Conservation (phyloP, 2,113 vertebrate species). For the Psilopsiagon aymara region DNA sequence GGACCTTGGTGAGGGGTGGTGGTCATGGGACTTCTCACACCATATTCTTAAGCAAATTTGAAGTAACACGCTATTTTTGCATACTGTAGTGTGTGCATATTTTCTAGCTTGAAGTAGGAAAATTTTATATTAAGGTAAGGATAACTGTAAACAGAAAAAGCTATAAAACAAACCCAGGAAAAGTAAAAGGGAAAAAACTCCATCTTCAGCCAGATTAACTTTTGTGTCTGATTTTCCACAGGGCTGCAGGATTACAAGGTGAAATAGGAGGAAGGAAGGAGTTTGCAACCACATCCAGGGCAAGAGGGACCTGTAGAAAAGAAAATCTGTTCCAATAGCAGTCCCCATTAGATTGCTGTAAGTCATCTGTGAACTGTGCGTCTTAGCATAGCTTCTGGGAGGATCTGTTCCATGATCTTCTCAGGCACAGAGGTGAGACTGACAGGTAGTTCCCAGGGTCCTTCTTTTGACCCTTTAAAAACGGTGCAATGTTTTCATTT, state of each 20-base stretch:
- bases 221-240: background rate
- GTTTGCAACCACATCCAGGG: background rate
- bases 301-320: background rate
- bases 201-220: background rate
- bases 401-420: background rate
- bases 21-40: background rate
- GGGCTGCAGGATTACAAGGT: background rate
- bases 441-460: background rate
- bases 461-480: background rate
- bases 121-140: background rate
- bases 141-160: background rate
- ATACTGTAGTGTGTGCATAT: background rate
- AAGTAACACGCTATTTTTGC: background rate
- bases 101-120: conserved; percentile 7
- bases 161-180: background rate
- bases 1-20: background rate
- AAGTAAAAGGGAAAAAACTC: background rate
- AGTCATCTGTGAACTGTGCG: background rate
- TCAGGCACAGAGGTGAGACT: background rate
- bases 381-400: background rate
- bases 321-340: background rate
- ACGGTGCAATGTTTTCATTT: background rate
- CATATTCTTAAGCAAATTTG: background rate
- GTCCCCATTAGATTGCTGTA: background rate
- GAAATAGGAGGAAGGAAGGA: background rate